Evolutionary conservation across 2,888 invertebrate species (phyloP), one percentile per base, ranked within the genome.

Genomic region (Caenorhabditis becei): DNA sequence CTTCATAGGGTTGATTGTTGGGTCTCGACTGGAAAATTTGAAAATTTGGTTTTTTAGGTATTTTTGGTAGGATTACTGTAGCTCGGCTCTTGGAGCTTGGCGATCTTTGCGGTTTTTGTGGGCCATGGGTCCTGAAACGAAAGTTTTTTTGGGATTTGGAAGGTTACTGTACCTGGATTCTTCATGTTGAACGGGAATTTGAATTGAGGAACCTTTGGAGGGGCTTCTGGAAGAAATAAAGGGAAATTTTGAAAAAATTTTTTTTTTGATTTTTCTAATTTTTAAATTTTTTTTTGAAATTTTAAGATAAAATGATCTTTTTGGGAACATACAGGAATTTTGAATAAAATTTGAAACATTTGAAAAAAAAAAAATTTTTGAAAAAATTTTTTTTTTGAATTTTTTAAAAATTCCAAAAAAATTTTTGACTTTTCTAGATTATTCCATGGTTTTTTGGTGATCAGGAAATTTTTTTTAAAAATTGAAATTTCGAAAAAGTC

Each of bases 1-100:
- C 81, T 24, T 81, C 81, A 65, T 32, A 61, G 1, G 80, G 80
- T 5, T 26, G 26, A 18, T 26, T 11, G 23, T 11, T n/a, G 54
- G 71, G 70, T 37, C 70, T 51, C 24, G 61, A 16, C 26, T 26
- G 44, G 26, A 47, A 47, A 41, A 26, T 23, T 26, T 5, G 14
- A n/a, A n/a, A n/a, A n/a, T n/a, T n/a, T n/a, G n/a, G n/a, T n/a
- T n/a, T n/a, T n/a, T n/a, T n/a, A n/a, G n/a, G n/a, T n/a, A n/a
- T n/a, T n/a, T n/a, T n/a, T n/a, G 10, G 32, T 4, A 11, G 53
- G 53, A 26, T 54, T 54, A 54, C 53, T 54, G 53, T 54, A 54
- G 26, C 24, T 44, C n/a, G 44, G n/a, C 44, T 51, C 18, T 51
- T 23, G 23, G 23, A 8, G n/a, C n/a, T n/a, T 51, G n/a, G 47